Conservation (phyloP, 2,797 vertebrate genomes). For the Pygocentrus nattereri region DNA sequence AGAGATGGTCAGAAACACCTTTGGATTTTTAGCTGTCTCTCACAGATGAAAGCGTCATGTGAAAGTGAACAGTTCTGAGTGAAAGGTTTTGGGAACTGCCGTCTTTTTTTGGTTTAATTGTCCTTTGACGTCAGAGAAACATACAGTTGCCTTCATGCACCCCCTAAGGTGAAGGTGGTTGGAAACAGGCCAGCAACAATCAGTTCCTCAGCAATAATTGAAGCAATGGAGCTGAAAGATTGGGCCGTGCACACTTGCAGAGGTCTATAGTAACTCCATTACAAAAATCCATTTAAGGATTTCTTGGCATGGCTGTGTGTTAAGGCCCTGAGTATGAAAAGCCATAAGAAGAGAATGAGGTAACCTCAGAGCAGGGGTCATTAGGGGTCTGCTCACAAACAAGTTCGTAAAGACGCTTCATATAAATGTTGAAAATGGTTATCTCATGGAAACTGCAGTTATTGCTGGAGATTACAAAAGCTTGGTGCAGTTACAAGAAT, state of each 20-base stretch:
- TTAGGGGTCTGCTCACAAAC: background rate
- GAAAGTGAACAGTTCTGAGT: too few species aligned
- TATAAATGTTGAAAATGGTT: background rate
- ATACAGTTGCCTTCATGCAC: background rate
- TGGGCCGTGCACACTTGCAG: background rate
- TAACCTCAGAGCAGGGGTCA: background rate
- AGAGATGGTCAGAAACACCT: too few species aligned
- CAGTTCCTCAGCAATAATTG: constrained; percentile 9
- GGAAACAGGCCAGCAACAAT: background rate
- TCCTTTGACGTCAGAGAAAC: too few species aligned
- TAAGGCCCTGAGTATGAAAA: constrained; percentile 12
- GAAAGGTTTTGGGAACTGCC: too few species aligned
- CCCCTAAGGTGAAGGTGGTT: constrained; percentile 1
- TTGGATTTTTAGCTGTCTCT: too few species aligned
- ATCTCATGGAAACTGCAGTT: background rate
- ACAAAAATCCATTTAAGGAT: constrained; percentile 41
- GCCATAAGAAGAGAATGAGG: background rate
- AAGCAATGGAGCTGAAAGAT: constrained; percentile 15
- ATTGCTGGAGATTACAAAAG: background rate
- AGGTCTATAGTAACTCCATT: constrained; percentile 33
- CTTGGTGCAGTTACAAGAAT: too few species aligned
- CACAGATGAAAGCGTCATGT: too few species aligned
- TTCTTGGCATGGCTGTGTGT: background rate
- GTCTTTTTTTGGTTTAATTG: too few species aligned
- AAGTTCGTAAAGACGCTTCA: background rate